Conservation (phyloP, 2,113 vertebrate genomes). For the Cyanoderma ruficeps region DNA sequence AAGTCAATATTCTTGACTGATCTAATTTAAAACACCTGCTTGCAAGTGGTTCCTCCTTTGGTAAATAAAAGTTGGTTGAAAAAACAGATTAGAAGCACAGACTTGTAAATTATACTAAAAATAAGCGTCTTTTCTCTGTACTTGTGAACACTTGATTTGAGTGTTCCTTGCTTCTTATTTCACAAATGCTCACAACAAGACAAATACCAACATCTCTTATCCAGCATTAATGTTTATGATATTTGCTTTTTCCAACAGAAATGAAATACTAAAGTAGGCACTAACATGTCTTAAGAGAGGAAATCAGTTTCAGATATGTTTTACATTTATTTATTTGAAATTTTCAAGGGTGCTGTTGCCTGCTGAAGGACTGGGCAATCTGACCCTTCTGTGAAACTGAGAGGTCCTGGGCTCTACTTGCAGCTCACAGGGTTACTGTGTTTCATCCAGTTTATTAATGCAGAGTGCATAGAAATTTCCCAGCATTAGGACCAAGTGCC, state of each 20-base stretch:
- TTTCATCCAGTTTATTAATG: not conserved
- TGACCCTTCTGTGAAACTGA: not conserved
- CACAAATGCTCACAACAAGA: not conserved
- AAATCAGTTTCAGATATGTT: not conserved
- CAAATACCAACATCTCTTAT: not conserved
- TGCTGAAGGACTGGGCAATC: not conserved
- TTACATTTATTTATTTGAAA: not conserved
- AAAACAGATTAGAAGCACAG: not conserved
- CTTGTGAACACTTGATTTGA: not conserved
- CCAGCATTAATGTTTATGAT: not conserved
- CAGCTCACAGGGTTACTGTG: not conserved
- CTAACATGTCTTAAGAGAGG: not conserved
- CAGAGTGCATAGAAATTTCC: not conserved
- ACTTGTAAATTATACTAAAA: not conserved
- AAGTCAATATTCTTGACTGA: not conserved
- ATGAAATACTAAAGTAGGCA: not conserved
- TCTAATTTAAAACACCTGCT: conserved; percentile 6
- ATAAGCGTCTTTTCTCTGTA: not conserved
- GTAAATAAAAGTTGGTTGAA: conserved; percentile 10
- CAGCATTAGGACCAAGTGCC: not conserved
- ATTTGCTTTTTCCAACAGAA: not conserved
- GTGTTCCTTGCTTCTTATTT: not conserved
- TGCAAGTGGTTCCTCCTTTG: not conserved
- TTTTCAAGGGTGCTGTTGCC: not conserved
- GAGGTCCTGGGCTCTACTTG: not conserved